Base-by-base conservation (phyloP, 2,888 invertebrate species). In the Drosophila prostipennis region DNA sequence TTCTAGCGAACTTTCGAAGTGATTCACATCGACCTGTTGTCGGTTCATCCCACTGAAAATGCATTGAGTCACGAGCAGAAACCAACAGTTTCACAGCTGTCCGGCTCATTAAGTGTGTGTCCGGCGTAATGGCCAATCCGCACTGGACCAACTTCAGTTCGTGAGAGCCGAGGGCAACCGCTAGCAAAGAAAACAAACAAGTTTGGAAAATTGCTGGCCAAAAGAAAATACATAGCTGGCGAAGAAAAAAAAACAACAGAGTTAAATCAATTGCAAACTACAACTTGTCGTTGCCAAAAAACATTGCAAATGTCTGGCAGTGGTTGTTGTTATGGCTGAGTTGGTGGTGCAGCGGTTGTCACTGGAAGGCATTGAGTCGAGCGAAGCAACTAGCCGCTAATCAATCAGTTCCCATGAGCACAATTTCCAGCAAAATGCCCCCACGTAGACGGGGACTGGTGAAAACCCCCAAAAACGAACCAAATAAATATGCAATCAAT, bases 331-430 rank as follows among this genome's bases (percentile, higher is more conserved):
- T 34, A 14, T 14, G 23, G 36, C 36, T 11, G 48, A 10, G 36
- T 8, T 34, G 78, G 65, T 63, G 77, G 56, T 65, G 76, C 59
- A 45, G 64, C 16, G 53, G 55, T 32, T 46, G 60, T 61, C 37
- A 54, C 48, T 49, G 70, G 70, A 64, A 80, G 77, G 80, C 85
- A 80, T 69, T 58, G 72, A 73, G 81, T 76, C 81, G 76, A 78
- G 74, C 78, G 53, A 72, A 79, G 51, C 65, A 77, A 85, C 80
- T 78, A 77, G 75, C 83, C 81, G 74, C 79, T 83, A 85, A 87
- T 87, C 87, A 87, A 86, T 84, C 87, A 84, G 87, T 87, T 87
- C 87, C 87, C 87, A 87, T 87, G 87, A 80, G 86, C 87, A 69
- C 79, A 80, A 81, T 87, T 86, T 80, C 57, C 67, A 65, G 36